Percentiles rank a stretch among this genome's conserved stretches.
These are phyloP conservation scores for Rhyacichthys aspro DNA, from an alignment of 2,797 vertebrate species.

Conservation along the genomic window DNA sequence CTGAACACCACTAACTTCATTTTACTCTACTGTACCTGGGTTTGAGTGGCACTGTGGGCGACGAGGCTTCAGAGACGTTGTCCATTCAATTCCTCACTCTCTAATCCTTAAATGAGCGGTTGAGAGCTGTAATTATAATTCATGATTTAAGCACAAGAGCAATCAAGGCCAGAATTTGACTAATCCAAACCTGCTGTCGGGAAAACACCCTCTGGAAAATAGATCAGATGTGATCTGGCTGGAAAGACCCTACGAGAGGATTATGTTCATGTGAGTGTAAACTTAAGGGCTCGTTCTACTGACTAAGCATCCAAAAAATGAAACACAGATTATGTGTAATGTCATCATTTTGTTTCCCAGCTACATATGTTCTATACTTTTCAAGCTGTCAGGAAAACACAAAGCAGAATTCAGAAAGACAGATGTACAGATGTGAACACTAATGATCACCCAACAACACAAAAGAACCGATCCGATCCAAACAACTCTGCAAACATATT, in stretches of 20 bases:
- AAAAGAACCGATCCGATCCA: neutral
- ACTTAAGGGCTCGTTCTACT: conserved; percentile 30
- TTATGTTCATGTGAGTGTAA: conserved; percentile 32
- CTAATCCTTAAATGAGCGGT: conserved; percentile 54
- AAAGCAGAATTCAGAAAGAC: too few relatives aligned
- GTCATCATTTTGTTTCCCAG: too few relatives aligned
- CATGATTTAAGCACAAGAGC: conserved; percentile 62
- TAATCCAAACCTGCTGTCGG: conserved; percentile 73
- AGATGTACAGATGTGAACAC: neutral
- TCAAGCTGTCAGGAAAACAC: too few relatives aligned
- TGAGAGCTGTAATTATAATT: conserved; percentile 62
- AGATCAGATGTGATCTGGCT: conserved; percentile 37
- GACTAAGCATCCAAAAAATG: conserved; percentile 5
- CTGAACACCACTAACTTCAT: conserved; percentile 33
- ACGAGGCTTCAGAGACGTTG: conserved; percentile 32
- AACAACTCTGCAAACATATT: neutral
- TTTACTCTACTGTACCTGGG: conserved; percentile 32
- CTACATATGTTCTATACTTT: too few relatives aligned
- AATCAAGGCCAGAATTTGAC: conserved; percentile 57
- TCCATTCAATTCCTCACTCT: conserved; percentile 28
- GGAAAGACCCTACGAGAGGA: conserved; percentile 35
- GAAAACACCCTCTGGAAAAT: conserved; percentile 63
- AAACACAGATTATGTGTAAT: neutral
- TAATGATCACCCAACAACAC: conserved; percentile 11
- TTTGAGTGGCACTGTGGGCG: conserved; percentile 22